Percentiles rank a stretch among this genome's conserved stretches.
phyloP scores from a whole-genome alignment of 1,140 invertebrate genomes.

The Cotesia vestalis region DNA sequence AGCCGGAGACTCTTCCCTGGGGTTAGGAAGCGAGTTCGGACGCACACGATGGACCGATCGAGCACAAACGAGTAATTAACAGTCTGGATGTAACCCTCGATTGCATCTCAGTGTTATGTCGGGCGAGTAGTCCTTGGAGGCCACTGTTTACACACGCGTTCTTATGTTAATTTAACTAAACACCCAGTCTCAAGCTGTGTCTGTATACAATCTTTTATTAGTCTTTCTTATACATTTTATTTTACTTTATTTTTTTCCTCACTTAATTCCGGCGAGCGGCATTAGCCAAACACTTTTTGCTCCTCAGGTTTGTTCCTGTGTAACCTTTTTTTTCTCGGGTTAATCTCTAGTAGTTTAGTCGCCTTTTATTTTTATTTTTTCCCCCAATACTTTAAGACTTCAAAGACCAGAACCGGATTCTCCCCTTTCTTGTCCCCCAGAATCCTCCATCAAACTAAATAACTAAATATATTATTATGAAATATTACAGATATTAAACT shows the following conservation, averaged over 20 bases:
- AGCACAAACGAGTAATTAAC: conserved; percentile 67
- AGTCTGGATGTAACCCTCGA: conserved; percentile 52
- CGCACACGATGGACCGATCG: conserved; percentile 48
- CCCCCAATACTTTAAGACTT: too few relatives aligned
- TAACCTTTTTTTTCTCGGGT: too few relatives aligned
- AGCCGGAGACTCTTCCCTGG: neutral
- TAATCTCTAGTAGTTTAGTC: too few relatives aligned
- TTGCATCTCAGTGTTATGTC: conserved; percentile 4
- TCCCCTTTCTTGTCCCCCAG: neutral
- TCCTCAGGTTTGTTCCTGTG: too few relatives aligned
- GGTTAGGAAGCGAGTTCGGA: neutral
- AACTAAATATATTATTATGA: neutral
- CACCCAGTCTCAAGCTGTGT: conserved; percentile 49
- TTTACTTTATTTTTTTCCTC: neutral
- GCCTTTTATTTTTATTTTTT: too few relatives aligned
- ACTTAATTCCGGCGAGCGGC: neutral
- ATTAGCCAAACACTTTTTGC: too few relatives aligned
- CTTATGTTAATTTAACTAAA: conserved; percentile 67
- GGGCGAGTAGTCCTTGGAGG: conserved; percentile 12
- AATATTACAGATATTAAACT: too few relatives aligned
- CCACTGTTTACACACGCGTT: conserved; percentile 63
- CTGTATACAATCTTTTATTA: neutral
- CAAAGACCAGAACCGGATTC: conserved; percentile 3
- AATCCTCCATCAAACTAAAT: neutral
- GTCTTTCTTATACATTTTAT: neutral